Evolutionary conservation across 2,888 invertebrate genomes (phyloP).

Genomic region (Lasioglossum vierecki): DNA sequence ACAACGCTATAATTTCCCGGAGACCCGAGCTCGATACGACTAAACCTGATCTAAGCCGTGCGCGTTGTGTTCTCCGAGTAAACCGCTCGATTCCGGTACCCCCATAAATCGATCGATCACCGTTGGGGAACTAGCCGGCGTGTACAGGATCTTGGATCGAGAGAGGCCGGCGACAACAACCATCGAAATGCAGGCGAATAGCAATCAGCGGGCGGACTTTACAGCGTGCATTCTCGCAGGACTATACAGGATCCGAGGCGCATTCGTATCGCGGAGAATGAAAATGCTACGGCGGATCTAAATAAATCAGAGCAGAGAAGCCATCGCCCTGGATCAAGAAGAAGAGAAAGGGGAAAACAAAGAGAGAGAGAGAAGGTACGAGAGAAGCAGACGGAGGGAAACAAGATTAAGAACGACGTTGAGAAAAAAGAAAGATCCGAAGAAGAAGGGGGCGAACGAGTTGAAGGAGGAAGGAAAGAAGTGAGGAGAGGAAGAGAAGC

Average conservation of each 20-base stretch:
- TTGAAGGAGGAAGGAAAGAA: conserved; percentile 32
- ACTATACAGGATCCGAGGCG: conserved; percentile 61
- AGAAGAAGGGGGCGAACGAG: conserved; percentile 19
- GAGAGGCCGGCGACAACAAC: conserved; percentile 38
- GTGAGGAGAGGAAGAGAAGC: neutral
- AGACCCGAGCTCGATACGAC: neutral
- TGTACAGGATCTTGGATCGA: conserved; percentile 1
- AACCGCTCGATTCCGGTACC: conserved; percentile 50
- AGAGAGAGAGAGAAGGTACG: too few relatives aligned
- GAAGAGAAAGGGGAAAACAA: neutral
- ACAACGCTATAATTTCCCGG: neutral
- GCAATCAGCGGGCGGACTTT: conserved; percentile 82
- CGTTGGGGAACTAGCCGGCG: conserved; percentile 30
- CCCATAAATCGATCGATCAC: conserved; percentile 59
- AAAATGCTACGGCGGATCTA: conserved; percentile 72
- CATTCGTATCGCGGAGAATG: conserved; percentile 78
- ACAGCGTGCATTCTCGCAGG: conserved; percentile 80
- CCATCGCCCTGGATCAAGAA: neutral
- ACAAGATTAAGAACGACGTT: conserved; percentile 22
- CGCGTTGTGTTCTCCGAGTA: neutral
- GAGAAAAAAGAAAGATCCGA: conserved; percentile 42
- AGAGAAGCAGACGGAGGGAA: neutral
- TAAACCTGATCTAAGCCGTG: neutral
- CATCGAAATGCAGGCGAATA: conserved; percentile 73
- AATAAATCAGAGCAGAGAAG: conserved; percentile 76